Evolutionary conservation across 2,888 invertebrate genomes (phyloP).

Genomic region (Euproctis similis): DNA sequence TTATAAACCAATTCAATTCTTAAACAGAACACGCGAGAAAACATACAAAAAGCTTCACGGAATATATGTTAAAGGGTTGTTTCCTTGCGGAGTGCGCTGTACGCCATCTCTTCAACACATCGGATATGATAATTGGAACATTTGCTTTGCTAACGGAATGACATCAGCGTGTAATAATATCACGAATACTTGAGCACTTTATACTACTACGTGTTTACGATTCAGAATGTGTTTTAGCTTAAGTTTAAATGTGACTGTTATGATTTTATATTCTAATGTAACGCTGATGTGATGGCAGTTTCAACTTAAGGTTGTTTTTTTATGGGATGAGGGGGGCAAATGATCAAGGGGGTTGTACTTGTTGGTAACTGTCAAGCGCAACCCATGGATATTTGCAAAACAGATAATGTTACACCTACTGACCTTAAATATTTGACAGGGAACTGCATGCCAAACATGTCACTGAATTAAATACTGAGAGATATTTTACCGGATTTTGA

Average conservation of each 20-base stretch:
- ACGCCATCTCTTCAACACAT: slow-evolving; percentile 50
- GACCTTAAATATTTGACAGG: too few species aligned
- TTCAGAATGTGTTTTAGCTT: slow-evolving; percentile 42
- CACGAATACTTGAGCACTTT: slow-evolving; percentile 30
- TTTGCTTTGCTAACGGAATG: slow-evolving; percentile 63
- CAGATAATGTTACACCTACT: too few species aligned
- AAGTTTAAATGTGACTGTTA: slow-evolving; percentile 25
- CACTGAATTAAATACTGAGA: too few species aligned
- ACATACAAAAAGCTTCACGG: slow-evolving; percentile 23
- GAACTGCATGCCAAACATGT: too few species aligned
- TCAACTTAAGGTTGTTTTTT: too few species aligned
- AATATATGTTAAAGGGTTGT: slow-evolving; percentile 26
- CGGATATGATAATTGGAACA: slow-evolving; percentile 72
- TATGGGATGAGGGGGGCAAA: too few species aligned
- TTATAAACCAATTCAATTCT: too few species aligned
- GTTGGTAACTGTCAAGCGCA: too few species aligned
- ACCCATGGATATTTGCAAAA: too few species aligned
- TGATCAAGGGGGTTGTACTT: too few species aligned
- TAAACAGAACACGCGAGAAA: slow-evolving; percentile 19
- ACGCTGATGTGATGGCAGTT: too few species aligned
- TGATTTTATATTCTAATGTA: slow-evolving; percentile 16
- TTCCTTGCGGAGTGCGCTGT: slow-evolving; percentile 31
- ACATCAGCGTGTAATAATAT: slow-evolving; percentile 48
- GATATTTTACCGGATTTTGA: too few species aligned
- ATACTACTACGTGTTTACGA: slow-evolving; percentile 41